phyloP scores from a whole-genome alignment of 1,140 invertebrate genomes.

The Cephus cinctus region DNA sequence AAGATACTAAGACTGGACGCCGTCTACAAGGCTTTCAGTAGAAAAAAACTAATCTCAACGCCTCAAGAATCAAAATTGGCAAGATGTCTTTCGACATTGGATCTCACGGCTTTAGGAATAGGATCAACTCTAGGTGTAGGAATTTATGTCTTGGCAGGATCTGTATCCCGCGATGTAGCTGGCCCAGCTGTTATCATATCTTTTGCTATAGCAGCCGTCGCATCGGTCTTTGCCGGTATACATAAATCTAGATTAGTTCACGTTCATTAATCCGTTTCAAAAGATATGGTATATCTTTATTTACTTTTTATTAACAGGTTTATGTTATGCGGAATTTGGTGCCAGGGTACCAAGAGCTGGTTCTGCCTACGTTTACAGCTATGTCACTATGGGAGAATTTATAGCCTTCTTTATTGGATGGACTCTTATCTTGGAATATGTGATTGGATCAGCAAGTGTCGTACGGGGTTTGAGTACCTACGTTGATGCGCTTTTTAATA shows the following conservation, averaged over 20 bases:
- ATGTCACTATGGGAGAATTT: constrained; percentile 84
- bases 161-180: constrained; percentile 75
- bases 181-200: constrained; percentile 83
- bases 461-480: constrained; percentile 74
- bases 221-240: constrained; percentile 80
- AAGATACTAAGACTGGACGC: constrained; percentile 11
- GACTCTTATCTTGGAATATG: constrained; percentile 89
- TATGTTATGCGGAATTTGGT: constrained; percentile 89
- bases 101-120: constrained; percentile 77
- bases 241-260: not conserved
- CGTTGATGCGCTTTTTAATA: constrained; percentile 66
- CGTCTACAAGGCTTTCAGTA: constrained; percentile 24
- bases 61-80: constrained; percentile 57
- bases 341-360: constrained; percentile 84
- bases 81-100: constrained; percentile 70
- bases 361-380: constrained; percentile 87
- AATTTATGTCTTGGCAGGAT: constrained; percentile 84
- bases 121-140: constrained; percentile 86
- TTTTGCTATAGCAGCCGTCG: constrained; percentile 81
- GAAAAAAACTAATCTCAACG: constrained; percentile 29
- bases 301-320: constrained; percentile 57
- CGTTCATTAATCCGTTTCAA: not conserved
- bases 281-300: not conserved
- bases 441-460: constrained; percentile 81
- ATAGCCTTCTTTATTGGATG: constrained; percentile 80